Evolutionary conservation across 2,797 vertebrate genomes (phyloP).

Genomic region (Galago senegalensis): DNA sequence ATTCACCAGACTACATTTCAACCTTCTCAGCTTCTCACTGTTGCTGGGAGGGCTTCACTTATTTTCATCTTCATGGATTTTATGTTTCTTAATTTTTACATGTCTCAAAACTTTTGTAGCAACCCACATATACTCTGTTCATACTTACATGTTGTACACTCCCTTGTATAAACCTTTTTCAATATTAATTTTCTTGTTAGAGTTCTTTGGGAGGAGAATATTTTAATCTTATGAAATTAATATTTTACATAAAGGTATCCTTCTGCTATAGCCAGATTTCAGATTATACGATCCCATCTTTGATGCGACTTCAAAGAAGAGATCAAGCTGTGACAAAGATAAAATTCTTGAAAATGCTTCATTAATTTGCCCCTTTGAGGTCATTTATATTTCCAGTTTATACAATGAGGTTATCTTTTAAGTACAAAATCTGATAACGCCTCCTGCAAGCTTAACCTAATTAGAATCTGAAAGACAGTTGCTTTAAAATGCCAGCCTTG

Average conservation of each 20-base stretch:
- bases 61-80: too few relatives aligned
- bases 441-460: slow-evolving; percentile 24
- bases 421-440: neutral
- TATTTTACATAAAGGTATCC: neutral
- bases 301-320: slow-evolving; percentile 68
- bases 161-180: neutral
- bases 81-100: too few relatives aligned
- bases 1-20: too few relatives aligned
- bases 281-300: neutral
- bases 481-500: neutral
- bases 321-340: slow-evolving; percentile 58
- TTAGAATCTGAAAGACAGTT: slow-evolving; percentile 22
- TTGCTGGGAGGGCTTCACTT: too few relatives aligned
- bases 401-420: slow-evolving; percentile 59
- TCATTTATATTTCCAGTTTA: slow-evolving; percentile 49
- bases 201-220: neutral
- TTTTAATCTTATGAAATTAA: slow-evolving; percentile 13
- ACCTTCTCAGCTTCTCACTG: too few relatives aligned
- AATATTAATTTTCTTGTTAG: slow-evolving; percentile 1
- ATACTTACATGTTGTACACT: neutral
- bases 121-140: neutral
- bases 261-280: slow-evolving; percentile 43
- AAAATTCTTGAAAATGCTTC: slow-evolving; percentile 56
- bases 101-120: too few relatives aligned
- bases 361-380: slow-evolving; percentile 66